Evolutionary conservation across 1,140 invertebrate genomes (phyloP).

Genomic region (Hestina assimilis): DNA sequence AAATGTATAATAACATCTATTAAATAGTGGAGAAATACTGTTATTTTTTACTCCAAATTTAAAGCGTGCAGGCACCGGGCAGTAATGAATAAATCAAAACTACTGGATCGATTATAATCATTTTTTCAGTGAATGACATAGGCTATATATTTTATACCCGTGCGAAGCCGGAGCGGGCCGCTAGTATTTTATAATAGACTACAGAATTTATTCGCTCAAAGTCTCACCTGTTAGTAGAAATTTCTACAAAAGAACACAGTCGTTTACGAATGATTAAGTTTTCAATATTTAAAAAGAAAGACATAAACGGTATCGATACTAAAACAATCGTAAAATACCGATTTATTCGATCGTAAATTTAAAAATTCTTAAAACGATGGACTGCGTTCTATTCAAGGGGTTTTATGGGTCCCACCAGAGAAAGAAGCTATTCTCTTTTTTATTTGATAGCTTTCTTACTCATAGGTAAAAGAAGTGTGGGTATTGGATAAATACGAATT

Average conservation of each 20-base stretch:
- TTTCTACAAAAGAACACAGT: conserved; percentile 14
- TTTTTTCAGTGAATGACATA: no score
- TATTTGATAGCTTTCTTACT: conserved; percentile 31
- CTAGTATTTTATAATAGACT: no score
- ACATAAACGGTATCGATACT: conserved; percentile 38
- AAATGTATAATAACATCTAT: no score
- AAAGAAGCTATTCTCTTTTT: conserved; percentile 31
- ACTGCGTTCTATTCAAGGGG: conserved; percentile 33
- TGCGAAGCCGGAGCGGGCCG: no score
- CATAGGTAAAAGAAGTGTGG: conserved; percentile 15
- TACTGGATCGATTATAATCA: no score
- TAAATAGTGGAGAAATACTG: no score
- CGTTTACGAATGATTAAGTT: conserved; percentile 35
- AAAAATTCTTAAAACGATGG: conserved; percentile 37
- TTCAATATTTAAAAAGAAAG: conserved; percentile 38
- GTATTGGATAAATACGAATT: not conserved
- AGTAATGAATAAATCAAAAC: no score
- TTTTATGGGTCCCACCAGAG: conserved; percentile 32
- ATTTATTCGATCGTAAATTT: conserved; percentile 40
- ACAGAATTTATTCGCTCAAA: no score
- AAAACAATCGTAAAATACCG: conserved; percentile 44
- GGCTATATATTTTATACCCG: no score
- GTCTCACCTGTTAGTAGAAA: not conserved
- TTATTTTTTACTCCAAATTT: no score
- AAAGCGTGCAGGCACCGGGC: no score